Percentiles rank a stretch among this genome's conserved stretches.
Conservation (phyloP, 2,888 invertebrate species). For the Bellardia pandia region DNA sequence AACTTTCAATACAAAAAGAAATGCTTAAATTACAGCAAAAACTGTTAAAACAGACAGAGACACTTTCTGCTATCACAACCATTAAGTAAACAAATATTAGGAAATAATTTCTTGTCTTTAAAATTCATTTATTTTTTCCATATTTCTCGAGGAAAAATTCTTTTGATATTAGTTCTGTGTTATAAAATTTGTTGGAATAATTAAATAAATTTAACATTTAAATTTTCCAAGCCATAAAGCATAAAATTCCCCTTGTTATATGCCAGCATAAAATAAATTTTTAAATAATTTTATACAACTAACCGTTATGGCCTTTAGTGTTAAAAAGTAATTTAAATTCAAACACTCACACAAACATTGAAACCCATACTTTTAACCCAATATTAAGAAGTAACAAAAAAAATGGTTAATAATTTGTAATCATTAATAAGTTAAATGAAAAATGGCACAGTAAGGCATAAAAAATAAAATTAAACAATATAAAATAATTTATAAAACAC, state of each 20-base stretch:
- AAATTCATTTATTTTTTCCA: no score
- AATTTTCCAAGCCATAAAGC: background rate
- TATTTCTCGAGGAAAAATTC: background rate
- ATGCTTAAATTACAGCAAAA: no score
- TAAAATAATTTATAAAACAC: background rate
- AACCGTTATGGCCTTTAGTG: constrained; percentile 26
- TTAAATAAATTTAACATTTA: background rate
- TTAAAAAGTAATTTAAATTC: background rate
- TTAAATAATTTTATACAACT: constrained; percentile 15
- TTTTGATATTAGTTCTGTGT: background rate
- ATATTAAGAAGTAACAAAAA: constrained; percentile 8
- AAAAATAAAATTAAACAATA: background rate
- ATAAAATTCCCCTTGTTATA: background rate
- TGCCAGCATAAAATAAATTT: background rate
- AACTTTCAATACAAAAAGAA: no score
- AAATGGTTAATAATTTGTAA: constrained; percentile 25
- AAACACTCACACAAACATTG: background rate
- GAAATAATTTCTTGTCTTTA: no score
- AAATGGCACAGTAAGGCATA: background rate
- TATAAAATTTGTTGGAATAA: background rate
- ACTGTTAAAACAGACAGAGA: no score
- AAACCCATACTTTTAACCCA: background rate
- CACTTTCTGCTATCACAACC: no score
- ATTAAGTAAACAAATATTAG: no score
- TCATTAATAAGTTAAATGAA: constrained; percentile 8